Percentiles rank a stretch among this genome's conserved stretches.
phyloP scores from a whole-genome alignment of 2,113 vertebrate genomes.

The Clarias batrachus region DNA sequence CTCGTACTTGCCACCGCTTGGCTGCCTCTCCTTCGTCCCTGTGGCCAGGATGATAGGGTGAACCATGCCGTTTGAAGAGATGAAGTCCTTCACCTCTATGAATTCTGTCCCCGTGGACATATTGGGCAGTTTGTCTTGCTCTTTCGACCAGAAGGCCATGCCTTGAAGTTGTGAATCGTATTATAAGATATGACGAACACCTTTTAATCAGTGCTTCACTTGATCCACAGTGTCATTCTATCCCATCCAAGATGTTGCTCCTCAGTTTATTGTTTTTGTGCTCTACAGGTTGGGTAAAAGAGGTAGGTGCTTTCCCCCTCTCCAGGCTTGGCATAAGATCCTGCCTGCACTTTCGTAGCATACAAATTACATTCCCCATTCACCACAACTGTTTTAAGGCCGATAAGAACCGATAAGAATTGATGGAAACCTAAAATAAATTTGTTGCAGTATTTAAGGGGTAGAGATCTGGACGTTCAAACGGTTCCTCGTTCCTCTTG shows the following conservation, averaged over 20 bases:
- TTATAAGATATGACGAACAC: conserved; percentile 41
- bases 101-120: conserved; percentile 72
- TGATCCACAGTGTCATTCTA: conserved; percentile 68
- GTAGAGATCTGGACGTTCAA: conserved; percentile 1
- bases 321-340: conserved; percentile 63
- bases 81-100: conserved; percentile 75
- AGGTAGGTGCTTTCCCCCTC: conserved; percentile 55
- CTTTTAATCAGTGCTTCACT: conserved; percentile 42
- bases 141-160: conserved; percentile 83
- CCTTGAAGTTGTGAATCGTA: conserved; percentile 60
- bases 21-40: conserved; percentile 66
- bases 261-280: conserved; percentile 10
- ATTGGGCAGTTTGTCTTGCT: conserved; percentile 77
- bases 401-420: conserved; percentile 54
- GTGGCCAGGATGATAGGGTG: conserved; percentile 73
- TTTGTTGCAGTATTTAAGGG: neutral
- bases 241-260: conserved; percentile 74
- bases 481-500: neutral
- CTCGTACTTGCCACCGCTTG: conserved; percentile 68
- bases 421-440: neutral
- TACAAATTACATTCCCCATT: conserved; percentile 79
- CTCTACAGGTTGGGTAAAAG: conserved; percentile 59
- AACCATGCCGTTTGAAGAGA: conserved; percentile 81
- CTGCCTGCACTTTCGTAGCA: conserved; percentile 77
- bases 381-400: conserved; percentile 64